A percentile compares a stretch with the other conserved stretches of the same genome.
These are phyloP conservation scores for Petromus typicus DNA, from an alignment of 2,113 vertebrate species.

Conservation along the genomic window DNA sequence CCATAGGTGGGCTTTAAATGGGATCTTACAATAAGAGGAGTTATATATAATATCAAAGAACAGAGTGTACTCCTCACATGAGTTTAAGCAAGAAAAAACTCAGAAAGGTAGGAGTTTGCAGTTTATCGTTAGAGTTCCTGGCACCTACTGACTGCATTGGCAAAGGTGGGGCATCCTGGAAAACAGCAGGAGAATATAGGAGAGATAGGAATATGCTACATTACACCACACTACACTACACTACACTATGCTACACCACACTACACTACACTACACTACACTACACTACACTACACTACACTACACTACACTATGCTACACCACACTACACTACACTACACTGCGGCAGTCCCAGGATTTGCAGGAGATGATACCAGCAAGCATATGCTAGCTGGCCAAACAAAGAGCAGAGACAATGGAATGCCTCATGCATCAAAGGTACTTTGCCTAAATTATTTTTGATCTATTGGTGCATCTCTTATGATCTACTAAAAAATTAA, in stretches of 20 bases:
- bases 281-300: no score
- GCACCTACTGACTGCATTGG: accelerated
- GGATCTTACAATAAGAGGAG: neutral
- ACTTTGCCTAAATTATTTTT: slow-evolving; percentile 74
- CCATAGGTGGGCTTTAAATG: neutral
- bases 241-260: no score
- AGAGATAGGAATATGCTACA: neutral
- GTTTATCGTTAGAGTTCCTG: neutral
- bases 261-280: no score
- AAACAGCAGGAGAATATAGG: neutral
- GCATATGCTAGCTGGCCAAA: neutral
- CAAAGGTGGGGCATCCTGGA: neutral
- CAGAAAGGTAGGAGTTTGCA: no score
- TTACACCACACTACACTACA: no score
- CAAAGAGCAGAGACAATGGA: neutral
- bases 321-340: no score
- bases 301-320: no score
- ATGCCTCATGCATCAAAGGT: slow-evolving; percentile 39
- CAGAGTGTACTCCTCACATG: accelerated
- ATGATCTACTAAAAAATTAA: slow-evolving; percentile 82
- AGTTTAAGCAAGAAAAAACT: neutral
- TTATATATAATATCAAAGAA: neutral
- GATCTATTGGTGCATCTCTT: slow-evolving; percentile 77
- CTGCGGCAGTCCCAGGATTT: neutral
- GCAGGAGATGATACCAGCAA: neutral